A percentile compares a stretch with the other conserved stretches of the same genome.
These are phyloP conservation scores for Phasia obesa DNA, from an alignment of 2,888 invertebrate species.

Conservation along the genomic window DNA sequence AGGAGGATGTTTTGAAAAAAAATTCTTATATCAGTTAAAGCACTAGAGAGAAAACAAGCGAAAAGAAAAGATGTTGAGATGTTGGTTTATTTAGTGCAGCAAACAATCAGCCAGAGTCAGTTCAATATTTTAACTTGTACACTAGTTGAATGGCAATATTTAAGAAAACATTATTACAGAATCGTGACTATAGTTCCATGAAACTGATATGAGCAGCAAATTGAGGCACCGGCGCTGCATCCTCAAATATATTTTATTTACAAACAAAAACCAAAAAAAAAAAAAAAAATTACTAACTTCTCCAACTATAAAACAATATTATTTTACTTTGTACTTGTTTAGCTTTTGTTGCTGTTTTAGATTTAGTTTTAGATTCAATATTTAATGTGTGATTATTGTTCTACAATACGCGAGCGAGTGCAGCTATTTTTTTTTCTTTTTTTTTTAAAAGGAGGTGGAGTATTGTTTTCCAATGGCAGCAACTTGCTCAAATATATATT, in stretches of 20 bases:
- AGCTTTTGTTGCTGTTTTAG: slow-evolving; percentile 36
- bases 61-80: slow-evolving; percentile 53
- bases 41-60: not conserved
- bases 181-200: slow-evolving; percentile 83
- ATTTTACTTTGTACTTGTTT: slow-evolving; percentile 48
- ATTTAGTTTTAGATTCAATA: slow-evolving; percentile 65
- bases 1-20: no score
- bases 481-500: slow-evolving; percentile 43
- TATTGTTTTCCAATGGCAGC: slow-evolving; percentile 42
- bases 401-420: slow-evolving; percentile 53
- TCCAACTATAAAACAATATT: slow-evolving; percentile 56
- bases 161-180: slow-evolving; percentile 81
- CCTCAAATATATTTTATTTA: slow-evolving; percentile 51
- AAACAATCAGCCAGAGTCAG: slow-evolving; percentile 48
- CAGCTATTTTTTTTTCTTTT: no score
- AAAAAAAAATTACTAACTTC: slow-evolving; percentile 36
- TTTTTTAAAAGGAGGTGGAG: slow-evolving; percentile 62
- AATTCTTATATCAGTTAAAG: no score
- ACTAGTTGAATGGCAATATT: slow-evolving; percentile 70
- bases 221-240: slow-evolving; percentile 70
- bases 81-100: slow-evolving; percentile 65
- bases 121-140: slow-evolving; percentile 57
- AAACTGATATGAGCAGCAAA: slow-evolving; percentile 81
- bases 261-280: slow-evolving; percentile 18
- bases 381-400: slow-evolving; percentile 68